Conservation (phyloP, 1,140 invertebrate genomes). For the Zaprionus camerounensis region DNA sequence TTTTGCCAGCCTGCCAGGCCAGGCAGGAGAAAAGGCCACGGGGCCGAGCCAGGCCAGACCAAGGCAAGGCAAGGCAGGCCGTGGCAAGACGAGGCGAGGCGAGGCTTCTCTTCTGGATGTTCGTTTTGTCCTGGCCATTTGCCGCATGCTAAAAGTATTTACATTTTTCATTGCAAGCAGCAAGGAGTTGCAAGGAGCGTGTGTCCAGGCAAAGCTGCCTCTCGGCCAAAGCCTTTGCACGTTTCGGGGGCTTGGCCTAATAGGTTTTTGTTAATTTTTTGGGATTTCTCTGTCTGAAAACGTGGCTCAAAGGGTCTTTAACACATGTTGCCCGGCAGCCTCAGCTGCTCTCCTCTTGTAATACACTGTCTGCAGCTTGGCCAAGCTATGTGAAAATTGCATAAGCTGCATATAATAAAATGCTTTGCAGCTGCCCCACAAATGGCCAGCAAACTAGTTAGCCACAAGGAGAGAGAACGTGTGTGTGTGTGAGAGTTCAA, state of each 20-base stretch:
- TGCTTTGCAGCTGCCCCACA: slow-evolving; percentile 34
- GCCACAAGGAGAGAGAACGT: background rate
- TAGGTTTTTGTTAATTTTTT: slow-evolving; percentile 81
- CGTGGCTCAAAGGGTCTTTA: slow-evolving; percentile 60
- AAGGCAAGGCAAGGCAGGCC: slow-evolving; percentile 13
- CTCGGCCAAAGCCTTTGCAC: slow-evolving; percentile 45
- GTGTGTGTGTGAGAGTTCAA: slow-evolving; percentile 33
- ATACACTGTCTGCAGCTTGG: slow-evolving; percentile 6
- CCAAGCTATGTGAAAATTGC: slow-evolving; percentile 73
- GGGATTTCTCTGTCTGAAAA: slow-evolving; percentile 63
- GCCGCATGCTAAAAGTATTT: slow-evolving; percentile 75
- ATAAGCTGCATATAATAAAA: slow-evolving; percentile 74
- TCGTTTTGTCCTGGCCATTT: slow-evolving; percentile 37
- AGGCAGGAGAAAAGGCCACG: slow-evolving; percentile 10
- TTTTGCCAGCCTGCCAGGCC: slow-evolving; percentile 59
- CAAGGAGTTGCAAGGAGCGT: slow-evolving; percentile 1
- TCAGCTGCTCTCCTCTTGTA: slow-evolving; percentile 17
- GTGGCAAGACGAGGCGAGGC: background rate
- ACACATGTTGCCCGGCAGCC: slow-evolving; percentile 60
- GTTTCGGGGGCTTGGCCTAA: slow-evolving; percentile 65
- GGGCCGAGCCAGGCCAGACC: background rate
- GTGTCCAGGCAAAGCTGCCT: slow-evolving; percentile 20
- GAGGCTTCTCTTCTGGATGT: background rate
- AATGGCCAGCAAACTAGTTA: slow-evolving; percentile 29
- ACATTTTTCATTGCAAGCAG: slow-evolving; percentile 70